Percentiles rank a stretch among this genome's conserved stretches.
These are phyloP conservation scores for Onthophagus taurus DNA, from an alignment of 1,140 invertebrate genomes.

Conservation along the genomic window DNA sequence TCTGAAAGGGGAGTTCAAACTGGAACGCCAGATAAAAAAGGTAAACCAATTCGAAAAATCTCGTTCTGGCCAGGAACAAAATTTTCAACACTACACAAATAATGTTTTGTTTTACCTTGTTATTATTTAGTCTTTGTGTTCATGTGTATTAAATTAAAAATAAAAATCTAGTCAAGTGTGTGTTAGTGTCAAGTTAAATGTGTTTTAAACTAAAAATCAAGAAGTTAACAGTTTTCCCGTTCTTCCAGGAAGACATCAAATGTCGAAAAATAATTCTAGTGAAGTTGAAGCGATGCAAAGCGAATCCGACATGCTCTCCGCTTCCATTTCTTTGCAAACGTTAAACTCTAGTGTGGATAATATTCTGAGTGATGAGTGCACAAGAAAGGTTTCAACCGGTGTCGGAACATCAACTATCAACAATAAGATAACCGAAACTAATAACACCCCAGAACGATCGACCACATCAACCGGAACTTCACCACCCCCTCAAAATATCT, in stretches of 20 bases:
- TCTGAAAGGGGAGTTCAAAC: conserved; percentile 19
- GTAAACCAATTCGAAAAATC: conserved; percentile 60
- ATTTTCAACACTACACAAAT: conserved; percentile 33
- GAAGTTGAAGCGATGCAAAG: conserved; percentile 11
- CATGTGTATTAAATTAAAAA: background rate
- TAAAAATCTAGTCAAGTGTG: background rate
- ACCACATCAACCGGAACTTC: conserved; percentile 61
- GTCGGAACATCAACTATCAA: background rate
- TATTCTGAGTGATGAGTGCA: conserved; percentile 6
- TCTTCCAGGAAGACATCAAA: conserved; percentile 22
- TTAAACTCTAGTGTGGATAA: conserved; percentile 6
- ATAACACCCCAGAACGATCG: background rate
- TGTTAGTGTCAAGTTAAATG: background rate
- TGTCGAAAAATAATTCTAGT: conserved; percentile 5
- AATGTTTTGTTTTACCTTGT: conserved; percentile 2
- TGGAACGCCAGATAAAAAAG: conserved; percentile 42
- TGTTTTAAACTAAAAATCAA: background rate
- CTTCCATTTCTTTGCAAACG: conserved; percentile 1
- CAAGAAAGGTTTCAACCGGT: conserved; percentile 1
- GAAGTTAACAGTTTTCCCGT: conserved; percentile 21
- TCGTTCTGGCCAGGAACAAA: conserved; percentile 65
- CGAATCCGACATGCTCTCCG: background rate
- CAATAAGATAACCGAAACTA: conserved; percentile 33
- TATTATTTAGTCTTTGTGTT: background rate
- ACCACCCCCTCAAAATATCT: conserved; percentile 75